Base-by-base conservation (phyloP, 2,113 vertebrate genomes). In the Ictalurus furcatus region DNA sequence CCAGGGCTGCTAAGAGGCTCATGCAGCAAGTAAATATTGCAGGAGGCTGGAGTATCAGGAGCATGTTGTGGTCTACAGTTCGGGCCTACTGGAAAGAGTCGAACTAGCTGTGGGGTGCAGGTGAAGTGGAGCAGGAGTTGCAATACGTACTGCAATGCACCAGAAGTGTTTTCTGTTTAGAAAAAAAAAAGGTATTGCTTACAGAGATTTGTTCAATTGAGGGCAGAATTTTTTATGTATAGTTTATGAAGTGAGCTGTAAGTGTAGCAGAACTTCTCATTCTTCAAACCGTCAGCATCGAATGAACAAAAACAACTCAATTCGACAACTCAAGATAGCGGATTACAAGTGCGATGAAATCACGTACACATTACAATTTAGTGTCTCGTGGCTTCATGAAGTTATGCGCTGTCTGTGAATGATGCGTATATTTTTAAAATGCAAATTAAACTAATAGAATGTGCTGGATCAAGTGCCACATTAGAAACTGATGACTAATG, bases 1-100 rank as follows among this genome's bases (percentile, higher is more conserved):
- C 37, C 74, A 63, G 28, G 17, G 44, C 58, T 63, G 76, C 37
- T 88, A 86, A 85, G 56, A 52, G 81, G 84, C 87, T 83, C 69
- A 48, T 92, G 93, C 92, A 90, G 89, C 56, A 89, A 88, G 89
- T 94, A 93, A 94, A 94, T 93, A 94, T 90, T 93, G 92, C 89
- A 94, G 93, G 92, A 93, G 92, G 83, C 89, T 92, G 87, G 87
- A 90, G 91, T 92, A 93, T 93, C 90, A 54, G 85, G 89, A 93
- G 90, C 78, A 58, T 82, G 89, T 92, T 79, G 90, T 92, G 85
- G 89, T 87, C 92, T 92, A 84, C 54, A 90, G 90, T 76, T 88
- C 44, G 34, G 87, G 61, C 74, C 74, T 40, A 91, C 86, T 92
- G 90, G 89, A 93, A 94, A 94, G 92, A 93, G 88, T 91, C 90